Base-by-base conservation (phyloP, 2,888 invertebrate genomes). In the Mythimna albipuncta region DNA sequence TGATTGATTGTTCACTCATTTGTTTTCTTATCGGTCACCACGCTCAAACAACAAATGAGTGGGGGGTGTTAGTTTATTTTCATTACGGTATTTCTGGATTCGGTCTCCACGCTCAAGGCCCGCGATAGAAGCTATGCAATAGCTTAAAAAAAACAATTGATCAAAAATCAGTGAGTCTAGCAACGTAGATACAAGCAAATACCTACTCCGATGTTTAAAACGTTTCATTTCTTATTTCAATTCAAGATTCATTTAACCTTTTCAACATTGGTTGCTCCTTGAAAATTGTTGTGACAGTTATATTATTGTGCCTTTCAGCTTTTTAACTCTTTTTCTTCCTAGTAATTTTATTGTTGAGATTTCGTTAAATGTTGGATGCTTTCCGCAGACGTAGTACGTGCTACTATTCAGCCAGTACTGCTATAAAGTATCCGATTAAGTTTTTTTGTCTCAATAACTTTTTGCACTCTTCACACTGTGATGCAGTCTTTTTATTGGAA, bases 271-370 rank as follows among this genome's bases (percentile, higher is more conserved):
- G 0, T 57, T 26, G 1, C 2, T 35, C 35, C 2, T 59, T 38
- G 78, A 55, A 55, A 61, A 13, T 35, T 32, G 2, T 47, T 59
- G 35, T 32, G 50, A 52, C n/a, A 72, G 26, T 44, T 35, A 11
- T 2, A n/a, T 38, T n/a, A 13, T 54, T 64, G 64, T 11, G 50
- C 69, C 61, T 76, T 38, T 52, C 50, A 10, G 57, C 13, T 55
- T 21, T 44, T 44, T 10, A 16, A 9, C 13, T 57, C 0, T 63
- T 59, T 79, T 72, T 32, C 62, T 59, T 47, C 47, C 47, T 47
- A 52, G 58, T 62, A 82, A 55, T 66, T 21, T 41, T 16, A 55
- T 79, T 79, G 67, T 65, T n/a, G 47, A n/a, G 16, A 77, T 61
- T 55, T 62, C 10, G 26, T 32, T 61, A 11, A 47, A 54, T 66